Percentiles rank a stretch among this genome's conserved stretches.
Evolutionary conservation across 1,140 invertebrate genomes (phyloP).

Genomic region (Halictus rubicundus): DNA sequence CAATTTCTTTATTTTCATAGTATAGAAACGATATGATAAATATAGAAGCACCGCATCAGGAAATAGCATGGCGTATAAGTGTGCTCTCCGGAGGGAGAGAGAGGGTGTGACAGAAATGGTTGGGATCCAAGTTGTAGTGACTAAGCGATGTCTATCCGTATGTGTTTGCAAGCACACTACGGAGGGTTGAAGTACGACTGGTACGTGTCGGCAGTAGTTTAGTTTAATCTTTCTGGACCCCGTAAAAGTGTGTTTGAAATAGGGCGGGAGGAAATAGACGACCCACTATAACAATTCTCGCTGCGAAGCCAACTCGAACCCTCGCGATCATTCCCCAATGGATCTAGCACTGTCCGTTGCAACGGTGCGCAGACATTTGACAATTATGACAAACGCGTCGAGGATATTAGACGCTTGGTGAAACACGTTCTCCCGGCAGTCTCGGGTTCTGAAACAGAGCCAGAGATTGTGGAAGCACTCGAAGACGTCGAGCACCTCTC

Average conservation of each 20-base stretch:
- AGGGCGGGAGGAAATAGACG: neutral
- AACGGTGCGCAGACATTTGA: neutral
- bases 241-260: neutral
- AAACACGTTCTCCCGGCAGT: neutral
- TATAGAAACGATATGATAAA: neutral
- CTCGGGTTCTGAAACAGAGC: neutral
- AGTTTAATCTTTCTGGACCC: neutral
- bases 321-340: neutral
- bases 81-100: neutral
- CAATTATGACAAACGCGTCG: constrained; percentile 5
- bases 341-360: neutral
- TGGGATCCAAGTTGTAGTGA: neutral
- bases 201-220: neutral
- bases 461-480: constrained; percentile 11
- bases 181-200: neutral
- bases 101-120: neutral
- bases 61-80: neutral
- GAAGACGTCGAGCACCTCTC: constrained; percentile 3
- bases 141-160: neutral
- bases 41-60: neutral
- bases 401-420: neutral
- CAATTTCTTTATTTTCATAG: neutral
- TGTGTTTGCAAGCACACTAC: neutral
- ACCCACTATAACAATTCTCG: neutral
- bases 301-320: neutral